Base-by-base conservation (phyloP, 2,113 vertebrate genomes). In the Psammodynastes pulverulentus region DNA sequence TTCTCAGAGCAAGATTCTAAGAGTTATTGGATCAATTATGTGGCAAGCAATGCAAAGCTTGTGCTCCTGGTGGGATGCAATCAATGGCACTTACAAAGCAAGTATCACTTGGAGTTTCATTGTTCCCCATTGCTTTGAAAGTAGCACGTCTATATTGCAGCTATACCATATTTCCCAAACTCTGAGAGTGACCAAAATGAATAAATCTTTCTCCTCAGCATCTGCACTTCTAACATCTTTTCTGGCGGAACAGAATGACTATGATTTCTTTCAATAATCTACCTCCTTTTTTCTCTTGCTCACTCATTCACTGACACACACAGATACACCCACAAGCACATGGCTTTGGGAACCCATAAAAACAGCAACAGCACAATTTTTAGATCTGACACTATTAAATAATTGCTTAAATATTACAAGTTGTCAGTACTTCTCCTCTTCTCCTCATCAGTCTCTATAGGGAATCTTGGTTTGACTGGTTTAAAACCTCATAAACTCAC, bases 341-440 rank as follows among this genome's bases (percentile, higher is more conserved):
- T 92, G 26, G 89, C 88, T 87, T 92, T 92, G 45, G 7, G 39
- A 89, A 54, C 92, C 92, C 86, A 62, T 84, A 94, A 89, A 92
- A 94, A 53, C 86, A 92, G 89, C 67, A 95, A 49, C 53, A 87
- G 43, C 67, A 91, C n/a, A 10, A 91, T 92, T 91, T 88, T 86
- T 39, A 92, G 48, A 9, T 34, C 24, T 1, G 0, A 2, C 79
- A 56, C 49, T 72, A n/a, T 91, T 94, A 95, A 96, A 94, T 84
- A 92, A 39, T 86, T 91, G 52, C 90, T 92, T 96, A 96, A 95
- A 94, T 95, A 95, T 54, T 94, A 92, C 24, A 95, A 94, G 96
- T 93, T 0, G 1, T 92, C 89, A 87, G 49, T 34, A 90, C 26
- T 53, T 85, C 89, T 94, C 52, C 90, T 94, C 2, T 34, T 93